These are phyloP conservation scores for Chelonus insularis DNA, from an alignment of 1,140 invertebrate species.

Conservation along the genomic window DNA sequence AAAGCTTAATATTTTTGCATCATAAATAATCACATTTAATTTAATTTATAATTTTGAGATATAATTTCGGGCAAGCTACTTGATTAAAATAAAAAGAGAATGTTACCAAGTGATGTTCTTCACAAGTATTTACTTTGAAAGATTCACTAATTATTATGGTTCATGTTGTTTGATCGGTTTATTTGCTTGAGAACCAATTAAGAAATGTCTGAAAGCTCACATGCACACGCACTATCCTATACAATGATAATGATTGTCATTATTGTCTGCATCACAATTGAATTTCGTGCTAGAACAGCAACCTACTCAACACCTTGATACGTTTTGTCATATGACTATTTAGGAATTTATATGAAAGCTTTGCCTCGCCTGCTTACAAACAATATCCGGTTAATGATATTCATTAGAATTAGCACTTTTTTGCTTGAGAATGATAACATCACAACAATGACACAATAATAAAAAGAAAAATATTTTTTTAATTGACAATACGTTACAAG, in stretches of 20 bases:
- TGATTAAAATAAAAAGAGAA: too few relatives aligned
- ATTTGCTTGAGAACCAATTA: constrained; percentile 23
- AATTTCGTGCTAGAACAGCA: constrained; percentile 10
- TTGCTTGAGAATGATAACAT: constrained; percentile 9
- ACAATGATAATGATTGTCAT: neutral
- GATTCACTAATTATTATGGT: constrained; percentile 6
- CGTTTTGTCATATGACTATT: neutral
- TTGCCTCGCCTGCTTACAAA: neutral
- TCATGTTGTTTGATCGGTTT: constrained; percentile 17
- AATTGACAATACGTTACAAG: constrained; percentile 9
- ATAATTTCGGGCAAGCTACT: too few relatives aligned
- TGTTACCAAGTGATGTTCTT: too few relatives aligned
- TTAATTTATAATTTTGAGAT: too few relatives aligned
- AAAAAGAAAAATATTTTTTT: neutral
- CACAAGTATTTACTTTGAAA: too few relatives aligned
- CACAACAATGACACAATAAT: neutral
- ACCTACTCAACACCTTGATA: neutral
- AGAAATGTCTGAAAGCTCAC: constrained; percentile 20
- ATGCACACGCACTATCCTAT: constrained; percentile 22
- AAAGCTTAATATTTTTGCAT: too few relatives aligned
- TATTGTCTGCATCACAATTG: neutral
- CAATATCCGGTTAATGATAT: too few relatives aligned
- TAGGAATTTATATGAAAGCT: too few relatives aligned
- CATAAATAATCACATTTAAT: too few relatives aligned
- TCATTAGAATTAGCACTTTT: too few relatives aligned